Conservation (phyloP, 2,797 vertebrate genomes). For the Lophius americanus region DNA sequence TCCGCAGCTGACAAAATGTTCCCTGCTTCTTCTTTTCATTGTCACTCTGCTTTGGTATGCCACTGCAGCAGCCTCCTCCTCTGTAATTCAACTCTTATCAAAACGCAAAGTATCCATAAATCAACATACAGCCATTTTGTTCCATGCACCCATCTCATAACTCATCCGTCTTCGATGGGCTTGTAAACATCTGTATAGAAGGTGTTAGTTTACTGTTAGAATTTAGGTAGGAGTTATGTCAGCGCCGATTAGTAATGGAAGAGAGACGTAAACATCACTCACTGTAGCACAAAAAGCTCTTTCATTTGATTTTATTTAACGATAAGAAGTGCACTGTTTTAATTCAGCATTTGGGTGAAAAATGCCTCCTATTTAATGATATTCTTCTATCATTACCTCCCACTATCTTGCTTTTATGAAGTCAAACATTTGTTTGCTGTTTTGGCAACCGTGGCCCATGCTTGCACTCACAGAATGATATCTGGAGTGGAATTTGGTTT, state of each 20-base stretch:
- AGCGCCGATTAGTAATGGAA: slow-evolving; percentile 45
- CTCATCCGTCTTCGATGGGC: slow-evolving; percentile 11
- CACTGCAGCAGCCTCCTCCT: slow-evolving; percentile 20
- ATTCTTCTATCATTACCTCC: slow-evolving; percentile 59
- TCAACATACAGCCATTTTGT: slow-evolving; percentile 36
- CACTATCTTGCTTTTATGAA: slow-evolving; percentile 56
- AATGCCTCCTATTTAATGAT: slow-evolving; percentile 58
- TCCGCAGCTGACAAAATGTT: slow-evolving; percentile 62
- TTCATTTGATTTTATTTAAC: slow-evolving; percentile 45
- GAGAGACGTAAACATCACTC: slow-evolving; percentile 33
- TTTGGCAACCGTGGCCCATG: slow-evolving; percentile 12
- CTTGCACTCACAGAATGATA: slow-evolving; percentile 17
- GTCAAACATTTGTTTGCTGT: slow-evolving; percentile 48
- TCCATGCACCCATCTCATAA: slow-evolving; percentile 21
- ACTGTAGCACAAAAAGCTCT: slow-evolving; percentile 30
- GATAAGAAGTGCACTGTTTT: slow-evolving; percentile 46
- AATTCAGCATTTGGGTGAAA: slow-evolving; percentile 38
- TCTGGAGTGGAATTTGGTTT: not conserved
- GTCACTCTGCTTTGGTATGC: slow-evolving; percentile 50
- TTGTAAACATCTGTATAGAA: not conserved
- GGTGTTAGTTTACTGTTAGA: not conserved
- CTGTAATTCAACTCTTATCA: slow-evolving; percentile 38
- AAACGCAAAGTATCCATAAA: slow-evolving; percentile 55
- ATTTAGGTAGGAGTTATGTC: slow-evolving; percentile 20
- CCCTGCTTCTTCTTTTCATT: slow-evolving; percentile 60